These are phyloP conservation scores for Dolichomitus sp. DNA, from an alignment of 2,888 invertebrate species.

Conservation along the genomic window DNA sequence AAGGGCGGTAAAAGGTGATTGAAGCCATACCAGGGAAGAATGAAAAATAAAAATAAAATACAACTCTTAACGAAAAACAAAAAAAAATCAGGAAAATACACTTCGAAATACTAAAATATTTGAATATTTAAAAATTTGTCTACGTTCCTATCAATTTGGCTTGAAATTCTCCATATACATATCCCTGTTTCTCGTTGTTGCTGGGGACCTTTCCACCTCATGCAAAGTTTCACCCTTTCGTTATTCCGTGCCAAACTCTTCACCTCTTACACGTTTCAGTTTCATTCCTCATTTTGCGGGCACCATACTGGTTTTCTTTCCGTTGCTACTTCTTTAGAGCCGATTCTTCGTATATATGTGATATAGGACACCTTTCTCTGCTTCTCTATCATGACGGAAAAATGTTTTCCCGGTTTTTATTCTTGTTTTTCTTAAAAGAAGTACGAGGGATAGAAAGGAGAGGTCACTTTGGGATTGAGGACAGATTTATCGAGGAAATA, in stretches of 20 bases:
- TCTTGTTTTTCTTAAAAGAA: conserved; percentile 13
- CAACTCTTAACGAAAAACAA: too few species aligned
- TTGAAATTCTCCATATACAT: too few species aligned
- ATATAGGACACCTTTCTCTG: not conserved
- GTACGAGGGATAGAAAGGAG: not conserved
- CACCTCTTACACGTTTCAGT: conserved; percentile 5
- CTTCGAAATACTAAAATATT: too few species aligned
- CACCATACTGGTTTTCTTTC: not conserved
- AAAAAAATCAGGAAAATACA: too few species aligned
- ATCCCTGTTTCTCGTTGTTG: not conserved
- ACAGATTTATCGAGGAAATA: conserved; percentile 25
- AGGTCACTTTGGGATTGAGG: conserved; percentile 24
- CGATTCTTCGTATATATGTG: not conserved
- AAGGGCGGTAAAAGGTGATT: too few species aligned
- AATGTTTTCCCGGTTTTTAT: conserved; percentile 5
- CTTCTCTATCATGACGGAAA: not conserved
- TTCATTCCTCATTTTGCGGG: not conserved
- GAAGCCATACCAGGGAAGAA: too few species aligned
- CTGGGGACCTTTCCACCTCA: conserved; percentile 45
- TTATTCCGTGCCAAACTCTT: conserved; percentile 24
- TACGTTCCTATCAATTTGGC: not conserved
- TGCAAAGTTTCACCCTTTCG: conserved; percentile 30
- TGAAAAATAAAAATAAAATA: too few species aligned
- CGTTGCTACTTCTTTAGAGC: not conserved
- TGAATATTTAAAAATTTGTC: too few species aligned